phyloP scores from a whole-genome alignment of 2,888 invertebrate genomes.

The Melanotus villosus region DNA sequence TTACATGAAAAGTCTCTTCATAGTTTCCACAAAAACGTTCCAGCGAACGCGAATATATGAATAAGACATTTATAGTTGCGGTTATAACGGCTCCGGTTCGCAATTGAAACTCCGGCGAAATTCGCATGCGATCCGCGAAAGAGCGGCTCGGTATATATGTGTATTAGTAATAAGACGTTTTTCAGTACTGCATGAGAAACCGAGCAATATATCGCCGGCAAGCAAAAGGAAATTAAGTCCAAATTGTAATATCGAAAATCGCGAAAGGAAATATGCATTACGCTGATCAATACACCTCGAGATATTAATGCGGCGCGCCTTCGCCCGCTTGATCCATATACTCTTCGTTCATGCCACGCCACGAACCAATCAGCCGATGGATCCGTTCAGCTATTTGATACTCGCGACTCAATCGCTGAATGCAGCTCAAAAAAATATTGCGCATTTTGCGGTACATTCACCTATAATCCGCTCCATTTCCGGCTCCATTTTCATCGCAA shows the following conservation, averaged over 20 bases:
- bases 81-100: constrained; percentile 31
- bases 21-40: constrained; percentile 45
- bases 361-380: constrained; percentile 60
- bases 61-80: constrained; percentile 44
- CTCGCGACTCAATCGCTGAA: constrained; percentile 32
- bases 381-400: constrained; percentile 54
- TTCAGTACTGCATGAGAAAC: constrained; percentile 13
- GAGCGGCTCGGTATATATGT: constrained; percentile 20
- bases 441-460: constrained; percentile 49
- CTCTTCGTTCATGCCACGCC: constrained; percentile 22
- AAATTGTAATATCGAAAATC: constrained; percentile 61
- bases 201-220: constrained; percentile 54
- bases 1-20: constrained; percentile 50
- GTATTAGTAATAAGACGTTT: constrained; percentile 36
- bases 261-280: constrained; percentile 59
- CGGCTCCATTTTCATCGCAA: constrained; percentile 36
- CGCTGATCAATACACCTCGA: constrained; percentile 62
- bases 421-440: constrained; percentile 53
- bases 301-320: constrained; percentile 62
- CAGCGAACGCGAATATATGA: constrained; percentile 40
- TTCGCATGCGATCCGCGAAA: constrained; percentile 12
- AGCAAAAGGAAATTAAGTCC: constrained; percentile 59
- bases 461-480: constrained; percentile 44
- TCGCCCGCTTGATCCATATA: constrained; percentile 52
- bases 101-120: constrained; percentile 34